These are phyloP conservation scores for Gonioctena quinquepunctata DNA, from an alignment of 1,140 invertebrate genomes.

Conservation along the genomic window DNA sequence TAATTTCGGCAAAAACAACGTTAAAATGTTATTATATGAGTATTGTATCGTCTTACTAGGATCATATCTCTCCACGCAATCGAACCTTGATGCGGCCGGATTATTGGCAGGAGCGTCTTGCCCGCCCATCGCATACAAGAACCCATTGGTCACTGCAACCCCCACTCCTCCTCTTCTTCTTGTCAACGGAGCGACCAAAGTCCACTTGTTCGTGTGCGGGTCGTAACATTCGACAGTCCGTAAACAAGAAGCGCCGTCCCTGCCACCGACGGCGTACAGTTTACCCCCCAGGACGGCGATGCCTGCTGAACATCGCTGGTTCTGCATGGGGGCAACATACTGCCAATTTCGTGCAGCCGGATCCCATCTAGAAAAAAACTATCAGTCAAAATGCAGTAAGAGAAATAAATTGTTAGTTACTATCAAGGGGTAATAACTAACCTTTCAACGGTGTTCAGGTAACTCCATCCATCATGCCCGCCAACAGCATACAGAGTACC, in stretches of 20 bases:
- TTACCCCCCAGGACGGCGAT: constrained; percentile 84
- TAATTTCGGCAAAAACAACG: too few relatives aligned
- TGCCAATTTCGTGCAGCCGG: constrained; percentile 83
- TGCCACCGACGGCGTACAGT: constrained; percentile 90
- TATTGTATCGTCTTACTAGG: too few relatives aligned
- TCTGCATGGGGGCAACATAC: constrained; percentile 85
- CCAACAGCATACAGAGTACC: constrained; percentile 93
- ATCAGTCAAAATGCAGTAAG: not conserved
- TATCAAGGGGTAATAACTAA: constrained; percentile 39
- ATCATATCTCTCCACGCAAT: constrained; percentile 89
- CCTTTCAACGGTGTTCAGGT: constrained; percentile 89
- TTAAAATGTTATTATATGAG: too few relatives aligned
- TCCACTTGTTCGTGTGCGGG: constrained; percentile 89
- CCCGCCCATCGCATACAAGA: constrained; percentile 84
- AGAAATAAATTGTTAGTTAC: too few relatives aligned
- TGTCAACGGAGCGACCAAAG: constrained; percentile 85
- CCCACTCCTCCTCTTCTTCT: constrained; percentile 87
- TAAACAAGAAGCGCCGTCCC: constrained; percentile 89
- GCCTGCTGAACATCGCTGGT: constrained; percentile 84
- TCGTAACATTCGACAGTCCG: constrained; percentile 92
- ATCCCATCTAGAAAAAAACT: constrained; percentile 71
- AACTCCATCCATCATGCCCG: constrained; percentile 95
- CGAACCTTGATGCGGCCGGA: constrained; percentile 78
- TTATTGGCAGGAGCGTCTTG: constrained; percentile 88
- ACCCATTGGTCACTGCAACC: constrained; percentile 80